These are phyloP conservation scores for Aeoliscus strigatus DNA, from an alignment of 2,797 vertebrate genomes.

Conservation along the genomic window DNA sequence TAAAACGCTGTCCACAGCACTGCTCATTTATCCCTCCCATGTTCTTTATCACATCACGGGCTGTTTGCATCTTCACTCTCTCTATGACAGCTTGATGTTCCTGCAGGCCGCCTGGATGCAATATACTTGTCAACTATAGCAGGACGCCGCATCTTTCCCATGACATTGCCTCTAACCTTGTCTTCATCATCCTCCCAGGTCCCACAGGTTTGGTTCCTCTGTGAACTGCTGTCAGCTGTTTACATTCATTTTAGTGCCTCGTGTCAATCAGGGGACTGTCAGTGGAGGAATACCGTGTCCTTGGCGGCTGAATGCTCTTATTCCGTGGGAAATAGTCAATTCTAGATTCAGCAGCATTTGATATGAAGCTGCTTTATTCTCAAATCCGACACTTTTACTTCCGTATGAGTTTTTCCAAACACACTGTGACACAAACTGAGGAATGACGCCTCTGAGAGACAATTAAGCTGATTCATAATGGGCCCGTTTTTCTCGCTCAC, in stretches of 20 bases:
- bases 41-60: conserved; percentile 45
- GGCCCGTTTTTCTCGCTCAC: conserved; percentile 32
- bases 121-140: conserved; percentile 47
- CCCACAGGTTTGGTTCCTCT: conserved; percentile 24
- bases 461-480: conserved; percentile 52
- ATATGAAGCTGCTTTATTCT: neutral
- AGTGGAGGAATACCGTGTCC: conserved; percentile 8
- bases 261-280: conserved; percentile 34
- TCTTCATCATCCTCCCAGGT: conserved; percentile 22
- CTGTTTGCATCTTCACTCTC: conserved; percentile 22
- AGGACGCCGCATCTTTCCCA: conserved; percentile 36
- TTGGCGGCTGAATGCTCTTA: conserved; percentile 8
- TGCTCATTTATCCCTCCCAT: conserved; percentile 9
- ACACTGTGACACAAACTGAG: too few relatives aligned
- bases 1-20: conserved; percentile 32
- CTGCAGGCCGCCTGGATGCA: conserved; percentile 14
- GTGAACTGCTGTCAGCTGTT: conserved; percentile 25
- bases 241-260: conserved; percentile 26
- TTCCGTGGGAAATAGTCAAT: conserved; percentile 45
- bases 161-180: conserved; percentile 34
- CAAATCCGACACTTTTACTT: neutral
- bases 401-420: too few relatives aligned
- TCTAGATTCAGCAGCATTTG: neutral
- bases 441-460: conserved; percentile 26
- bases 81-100: conserved; percentile 52